Evolutionary conservation across 2,113 vertebrate genomes (phyloP).

Genomic region (Oreochromis tanganicae): DNA sequence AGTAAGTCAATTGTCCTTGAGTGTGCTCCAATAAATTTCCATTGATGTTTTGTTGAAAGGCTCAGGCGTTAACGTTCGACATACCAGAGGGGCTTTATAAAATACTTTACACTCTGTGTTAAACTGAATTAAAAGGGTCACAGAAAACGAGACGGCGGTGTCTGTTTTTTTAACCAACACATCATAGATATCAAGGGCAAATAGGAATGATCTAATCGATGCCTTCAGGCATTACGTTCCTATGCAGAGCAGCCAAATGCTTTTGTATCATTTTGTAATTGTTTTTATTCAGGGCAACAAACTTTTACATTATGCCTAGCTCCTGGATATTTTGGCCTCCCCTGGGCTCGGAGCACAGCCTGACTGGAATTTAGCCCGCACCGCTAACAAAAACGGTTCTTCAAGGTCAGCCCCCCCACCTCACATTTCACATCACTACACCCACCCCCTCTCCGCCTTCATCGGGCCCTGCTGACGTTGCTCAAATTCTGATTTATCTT

Average conservation of each 20-base stretch:
- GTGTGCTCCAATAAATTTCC: constrained; percentile 26
- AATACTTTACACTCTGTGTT: neutral
- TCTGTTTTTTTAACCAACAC: neutral
- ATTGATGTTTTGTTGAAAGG: constrained; percentile 23
- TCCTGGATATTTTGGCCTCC: neutral
- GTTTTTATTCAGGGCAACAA: neutral
- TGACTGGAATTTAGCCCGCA: neutral
- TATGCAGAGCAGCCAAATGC: neutral
- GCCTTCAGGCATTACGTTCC: neutral
- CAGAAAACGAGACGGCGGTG: neutral
- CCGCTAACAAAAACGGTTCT: constrained; percentile 14
- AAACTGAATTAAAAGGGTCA: neutral
- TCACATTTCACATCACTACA: constrained; percentile 15
- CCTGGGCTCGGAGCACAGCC: neutral
- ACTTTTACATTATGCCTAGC: neutral
- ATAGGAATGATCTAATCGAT: neutral
- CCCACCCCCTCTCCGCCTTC: neutral
- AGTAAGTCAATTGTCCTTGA: constrained; percentile 49
- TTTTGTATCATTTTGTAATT: neutral
- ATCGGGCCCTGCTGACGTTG: constrained; percentile 28
- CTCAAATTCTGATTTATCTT: constrained; percentile 38
- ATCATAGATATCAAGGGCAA: neutral
- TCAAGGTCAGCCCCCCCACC: constrained; percentile 35
- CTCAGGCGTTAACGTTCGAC: neutral
- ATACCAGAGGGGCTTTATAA: neutral